Base-by-base conservation (phyloP, 2,888 invertebrate species). In the Cordilura impudica region DNA sequence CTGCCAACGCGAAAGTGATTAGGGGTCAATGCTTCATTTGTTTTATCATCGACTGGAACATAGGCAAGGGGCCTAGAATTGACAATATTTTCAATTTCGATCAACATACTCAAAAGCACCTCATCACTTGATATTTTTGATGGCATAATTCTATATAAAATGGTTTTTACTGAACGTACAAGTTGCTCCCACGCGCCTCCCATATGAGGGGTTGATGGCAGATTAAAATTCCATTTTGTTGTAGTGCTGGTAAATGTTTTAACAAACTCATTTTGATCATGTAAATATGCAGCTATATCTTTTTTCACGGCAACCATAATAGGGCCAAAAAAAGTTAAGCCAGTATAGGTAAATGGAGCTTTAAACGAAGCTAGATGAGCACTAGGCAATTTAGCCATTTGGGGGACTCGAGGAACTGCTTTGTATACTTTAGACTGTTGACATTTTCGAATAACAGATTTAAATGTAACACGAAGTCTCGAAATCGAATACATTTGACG, bases 161-260 rank as follows among this genome's bases (percentile, higher is more conserved):
- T 29, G 3, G 61, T 63, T 61, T 72, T 72, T n/a, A 67, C 12
- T 12, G 72, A 72, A 7, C 72, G 83, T n/a, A n/a, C n/a, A n/a
- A n/a, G n/a, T n/a, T n/a, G n/a, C n/a, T n/a, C n/a, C n/a, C n/a
- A n/a, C n/a, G n/a, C n/a, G n/a, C n/a, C n/a, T n/a, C n/a, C n/a
- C n/a, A n/a, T n/a, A n/a, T n/a, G n/a, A n/a, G n/a, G 83, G 2
- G 82, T 21, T 0, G 53, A 60, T n/a, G 60, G 60, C 4, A 51
- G 58, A 3, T 35, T 63, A 14, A 71, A 61, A 53, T 26, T 61
- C 51, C 51, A 61, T 31, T 31, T 51, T 19, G 51, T 63, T 12
- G 29, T 63, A 6, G 63, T 29, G 6, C 29, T 31, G 3, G 51
- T 65, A n/a, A 35, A 65, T 2, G 8, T 51, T 29, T 29, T 21